Evolutionary conservation across 2,113 vertebrate genomes (phyloP).

Genomic region (Aix galericulata): DNA sequence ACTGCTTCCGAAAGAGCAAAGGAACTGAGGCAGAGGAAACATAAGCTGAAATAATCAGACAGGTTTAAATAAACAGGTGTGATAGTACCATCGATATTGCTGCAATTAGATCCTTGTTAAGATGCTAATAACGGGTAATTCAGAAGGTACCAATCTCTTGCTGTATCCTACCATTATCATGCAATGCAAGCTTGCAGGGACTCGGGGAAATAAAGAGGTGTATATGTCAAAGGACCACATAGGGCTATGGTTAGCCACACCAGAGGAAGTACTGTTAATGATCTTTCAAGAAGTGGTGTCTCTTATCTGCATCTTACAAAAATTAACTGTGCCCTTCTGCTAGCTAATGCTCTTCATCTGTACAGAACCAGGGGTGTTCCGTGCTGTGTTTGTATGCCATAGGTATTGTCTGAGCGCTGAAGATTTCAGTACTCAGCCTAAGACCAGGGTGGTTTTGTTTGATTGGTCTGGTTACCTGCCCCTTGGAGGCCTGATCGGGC

Average conservation of each 20-base stretch:
- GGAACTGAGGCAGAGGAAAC: neutral
- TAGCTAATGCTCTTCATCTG: neutral
- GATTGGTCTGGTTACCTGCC: neutral
- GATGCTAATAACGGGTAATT: neutral
- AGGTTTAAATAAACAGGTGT: neutral
- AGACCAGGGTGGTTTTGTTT: neutral
- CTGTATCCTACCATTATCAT: neutral
- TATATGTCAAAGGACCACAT: neutral
- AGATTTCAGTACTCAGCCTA: neutral
- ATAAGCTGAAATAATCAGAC: neutral
- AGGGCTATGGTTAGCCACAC: neutral
- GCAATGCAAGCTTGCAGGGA: neutral
- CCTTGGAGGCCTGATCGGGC: neutral
- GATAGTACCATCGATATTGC: neutral
- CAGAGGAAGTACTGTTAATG: neutral
- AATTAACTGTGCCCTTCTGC: neutral
- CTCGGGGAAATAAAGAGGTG: neutral
- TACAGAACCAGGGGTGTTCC: neutral
- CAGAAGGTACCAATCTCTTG: neutral
- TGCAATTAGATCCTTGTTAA: neutral
- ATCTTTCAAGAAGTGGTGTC: neutral
- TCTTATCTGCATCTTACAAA: neutral
- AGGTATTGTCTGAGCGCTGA: neutral
- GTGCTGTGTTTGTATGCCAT: neutral
- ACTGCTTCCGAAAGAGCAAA: neutral